Evolutionary conservation across 2,888 invertebrate species (phyloP), one percentile per base, ranked within the genome.

Genomic region (Rhopalosiphum nymphaeae): DNA sequence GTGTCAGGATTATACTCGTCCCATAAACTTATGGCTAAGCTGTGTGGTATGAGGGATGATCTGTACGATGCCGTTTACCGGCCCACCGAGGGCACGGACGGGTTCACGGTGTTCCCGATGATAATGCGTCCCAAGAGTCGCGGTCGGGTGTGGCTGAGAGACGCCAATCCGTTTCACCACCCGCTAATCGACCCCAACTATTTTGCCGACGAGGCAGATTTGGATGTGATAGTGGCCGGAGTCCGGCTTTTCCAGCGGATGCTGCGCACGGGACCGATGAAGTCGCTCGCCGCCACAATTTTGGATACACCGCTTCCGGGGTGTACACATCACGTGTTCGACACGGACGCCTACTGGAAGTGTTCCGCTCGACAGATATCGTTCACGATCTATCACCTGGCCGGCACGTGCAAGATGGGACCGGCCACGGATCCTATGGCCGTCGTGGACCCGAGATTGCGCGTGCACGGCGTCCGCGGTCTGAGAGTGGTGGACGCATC

Each of bases 171-270:
- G 0, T 96, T 96, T 36, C 97, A 97, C 49, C 96, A 97, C 95
- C 98, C 98, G 0, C 95, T 96, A 87, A 96, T 98, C 94, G 96
- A 97, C 95, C 97, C 97, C 3, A 97, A 98, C 95, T 98, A 98
- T 95, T 96, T 97, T 93, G 96, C 97, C 25, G 95, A 96, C 25
- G 96, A 97, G 95, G 25, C 67, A 84, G 98, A 98, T 95, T 95
- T 97, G 3, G 96, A 97, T 42, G 97, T 97, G 0, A 96, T 97
- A 7, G 96, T 97, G 0, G 96, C 96, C 10, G 97, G 97, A 0
- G 96, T 97, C 7, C 96, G 97, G 11, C 96, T 97, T 9, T 96
- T 97, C 0, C 96, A 97, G 53, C 96, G 97, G 94, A 96, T 97
- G 92, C 96, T 97, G 16, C 96, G 96, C 94, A 97, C 97, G 94